A percentile compares a stretch with the other conserved stretches of the same genome.
Evolutionary conservation across 2,797 vertebrate genomes (phyloP).

Genomic region (Chloroceryle amazona): DNA sequence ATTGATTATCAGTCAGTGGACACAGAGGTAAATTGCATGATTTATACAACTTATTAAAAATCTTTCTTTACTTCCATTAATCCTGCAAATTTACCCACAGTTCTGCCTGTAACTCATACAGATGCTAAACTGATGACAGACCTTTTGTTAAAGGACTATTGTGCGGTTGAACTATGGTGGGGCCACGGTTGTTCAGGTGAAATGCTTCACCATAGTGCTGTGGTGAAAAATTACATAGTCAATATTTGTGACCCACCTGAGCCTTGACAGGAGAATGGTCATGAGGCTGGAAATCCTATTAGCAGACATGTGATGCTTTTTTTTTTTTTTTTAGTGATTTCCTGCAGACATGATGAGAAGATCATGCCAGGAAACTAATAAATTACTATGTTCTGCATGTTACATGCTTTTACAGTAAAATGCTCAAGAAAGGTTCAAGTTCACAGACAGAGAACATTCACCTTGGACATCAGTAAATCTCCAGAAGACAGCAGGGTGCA

Average conservation of each 20-base stretch:
- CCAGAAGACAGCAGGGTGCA: not conserved
- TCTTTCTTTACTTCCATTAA: slow-evolving; percentile 3
- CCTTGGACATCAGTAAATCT: not conserved
- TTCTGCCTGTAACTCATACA: not conserved
- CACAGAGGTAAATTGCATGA: not conserved
- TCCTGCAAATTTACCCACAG: not conserved
- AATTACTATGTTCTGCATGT: not conserved
- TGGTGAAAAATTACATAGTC: not conserved
- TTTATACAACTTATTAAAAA: not conserved
- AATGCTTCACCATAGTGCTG: not conserved
- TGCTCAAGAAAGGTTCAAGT: not conserved
- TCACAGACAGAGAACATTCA: not conserved
- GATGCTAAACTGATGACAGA: not conserved
- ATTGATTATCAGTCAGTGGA: not conserved
- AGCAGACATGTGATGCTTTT: not conserved
- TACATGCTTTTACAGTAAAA: not conserved
- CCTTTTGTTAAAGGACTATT: not conserved
- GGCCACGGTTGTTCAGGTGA: not conserved
- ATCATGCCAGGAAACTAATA: not conserved
- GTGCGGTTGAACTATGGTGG: fast-evolving
- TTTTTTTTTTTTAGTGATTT: not conserved
- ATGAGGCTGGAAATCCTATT: not conserved
- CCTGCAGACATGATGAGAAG: not conserved
- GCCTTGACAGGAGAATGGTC: not conserved
- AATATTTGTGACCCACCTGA: not conserved